phyloP scores from a whole-genome alignment of 2,113 vertebrate genomes.

The Panthera tigris region DNA sequence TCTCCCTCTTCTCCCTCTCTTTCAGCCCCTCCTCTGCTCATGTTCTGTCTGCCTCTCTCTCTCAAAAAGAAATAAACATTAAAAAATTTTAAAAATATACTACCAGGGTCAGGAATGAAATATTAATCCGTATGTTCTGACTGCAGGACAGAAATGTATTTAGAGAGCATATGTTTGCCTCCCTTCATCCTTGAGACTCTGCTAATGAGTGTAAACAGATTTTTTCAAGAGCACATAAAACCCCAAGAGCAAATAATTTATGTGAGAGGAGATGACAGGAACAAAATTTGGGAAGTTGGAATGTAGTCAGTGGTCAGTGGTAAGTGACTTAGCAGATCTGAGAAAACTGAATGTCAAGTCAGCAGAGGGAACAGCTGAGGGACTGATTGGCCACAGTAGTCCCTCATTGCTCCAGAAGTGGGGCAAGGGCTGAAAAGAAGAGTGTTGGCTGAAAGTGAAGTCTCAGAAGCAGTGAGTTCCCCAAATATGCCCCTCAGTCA shows the following conservation, averaged over 20 bases:
- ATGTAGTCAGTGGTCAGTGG: neutral
- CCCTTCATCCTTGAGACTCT: neutral
- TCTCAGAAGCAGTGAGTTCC: neutral
- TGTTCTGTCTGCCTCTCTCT: too few species aligned
- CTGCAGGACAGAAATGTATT: neutral
- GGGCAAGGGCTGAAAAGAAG: neutral
- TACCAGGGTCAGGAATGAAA: neutral
- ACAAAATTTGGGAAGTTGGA: neutral
- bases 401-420: neutral
- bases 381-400: neutral
- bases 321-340: neutral
- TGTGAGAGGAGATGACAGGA: neutral
- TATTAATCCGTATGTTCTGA: neutral
- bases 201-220: neutral
- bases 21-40: too few species aligned
- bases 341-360: neutral
- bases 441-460: neutral
- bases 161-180: neutral
- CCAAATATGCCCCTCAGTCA: neutral
- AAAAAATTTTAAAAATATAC: neutral
- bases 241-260: neutral
- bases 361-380: too few species aligned
- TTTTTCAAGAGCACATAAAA: neutral
- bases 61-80: too few species aligned
- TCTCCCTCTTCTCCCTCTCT: too few species aligned